Conservation (phyloP, 1,140 invertebrate species). For the Camponotus floridanus region DNA sequence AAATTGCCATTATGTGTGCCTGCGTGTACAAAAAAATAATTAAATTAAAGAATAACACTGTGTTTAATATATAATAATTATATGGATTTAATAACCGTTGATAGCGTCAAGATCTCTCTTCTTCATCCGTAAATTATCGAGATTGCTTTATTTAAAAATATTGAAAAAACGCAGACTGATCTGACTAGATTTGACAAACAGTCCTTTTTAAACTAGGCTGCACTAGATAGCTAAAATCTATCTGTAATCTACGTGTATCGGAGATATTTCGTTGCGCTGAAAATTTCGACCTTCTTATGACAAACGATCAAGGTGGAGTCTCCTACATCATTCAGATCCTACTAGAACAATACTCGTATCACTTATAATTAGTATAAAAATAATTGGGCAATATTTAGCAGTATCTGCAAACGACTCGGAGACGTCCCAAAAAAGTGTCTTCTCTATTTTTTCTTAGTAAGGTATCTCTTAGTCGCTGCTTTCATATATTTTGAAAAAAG, state of each 20-base stretch:
- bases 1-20: neutral
- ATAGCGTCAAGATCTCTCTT: conserved; percentile 2
- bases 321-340: conserved; percentile 1
- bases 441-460: conserved; percentile 2
- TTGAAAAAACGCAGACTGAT: conserved; percentile 24
- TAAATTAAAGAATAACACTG: neutral
- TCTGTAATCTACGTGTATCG: conserved; percentile 54
- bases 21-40: neutral
- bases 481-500: neutral
- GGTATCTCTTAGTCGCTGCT: conserved; percentile 14
- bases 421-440: conserved; percentile 64
- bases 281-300: conserved; percentile 53
- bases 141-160: neutral
- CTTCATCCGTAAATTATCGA: neutral
- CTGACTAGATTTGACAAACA: conserved; percentile 73
- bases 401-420: conserved; percentile 73
- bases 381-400: conserved; percentile 80
- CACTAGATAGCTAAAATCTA: conserved; percentile 67
- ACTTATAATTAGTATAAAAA: conserved; percentile 84
- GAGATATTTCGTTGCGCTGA: conserved; percentile 78
- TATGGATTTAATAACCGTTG: no score
- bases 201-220: conserved; percentile 63
- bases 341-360: conserved; percentile 52
- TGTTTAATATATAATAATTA: no score
- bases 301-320: conserved; percentile 14